Conservation (phyloP, 2,797 vertebrate genomes). For the Sebastiscus tertius region DNA sequence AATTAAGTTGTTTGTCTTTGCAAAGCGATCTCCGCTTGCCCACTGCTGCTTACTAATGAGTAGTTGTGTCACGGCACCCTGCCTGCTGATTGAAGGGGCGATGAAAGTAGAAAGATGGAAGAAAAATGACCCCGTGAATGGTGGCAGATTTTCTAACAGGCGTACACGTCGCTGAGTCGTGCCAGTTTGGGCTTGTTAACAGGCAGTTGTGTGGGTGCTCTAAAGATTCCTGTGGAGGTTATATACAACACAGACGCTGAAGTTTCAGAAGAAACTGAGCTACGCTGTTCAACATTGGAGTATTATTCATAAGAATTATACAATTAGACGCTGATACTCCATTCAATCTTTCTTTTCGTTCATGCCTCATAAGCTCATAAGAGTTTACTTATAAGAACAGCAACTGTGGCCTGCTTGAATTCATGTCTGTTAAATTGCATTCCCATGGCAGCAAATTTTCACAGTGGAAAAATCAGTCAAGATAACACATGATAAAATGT, state of each 20-base stretch:
- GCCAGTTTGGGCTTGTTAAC: slow-evolving; percentile 40
- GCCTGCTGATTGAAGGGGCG: slow-evolving; percentile 56
- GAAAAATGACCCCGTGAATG: slow-evolving; percentile 50
- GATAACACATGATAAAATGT: background rate
- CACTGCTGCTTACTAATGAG: slow-evolving; percentile 72
- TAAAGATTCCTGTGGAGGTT: slow-evolving; percentile 14
- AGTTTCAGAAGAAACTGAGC: background rate
- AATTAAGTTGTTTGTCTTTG: slow-evolving; percentile 84
- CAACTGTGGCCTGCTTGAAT: background rate
- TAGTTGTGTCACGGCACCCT: slow-evolving; percentile 60
- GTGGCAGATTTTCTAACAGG: slow-evolving; percentile 33
- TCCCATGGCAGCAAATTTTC: background rate
- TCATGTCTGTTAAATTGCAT: background rate
- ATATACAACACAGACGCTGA: background rate
- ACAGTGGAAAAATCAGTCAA: background rate
- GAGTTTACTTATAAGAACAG: background rate
- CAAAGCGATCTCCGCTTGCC: slow-evolving; percentile 72
- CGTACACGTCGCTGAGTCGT: background rate
- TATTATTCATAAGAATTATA: slow-evolving; percentile 4
- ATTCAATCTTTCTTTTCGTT: background rate
- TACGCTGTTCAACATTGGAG: background rate
- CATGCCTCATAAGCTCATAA: background rate
- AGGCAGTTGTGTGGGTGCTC: slow-evolving; percentile 30
- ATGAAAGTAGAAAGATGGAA: slow-evolving; percentile 49
- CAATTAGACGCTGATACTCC: background rate